Evolutionary conservation across 1,140 invertebrate genomes (phyloP).

Genomic region (Macrostomum lignano): DNA sequence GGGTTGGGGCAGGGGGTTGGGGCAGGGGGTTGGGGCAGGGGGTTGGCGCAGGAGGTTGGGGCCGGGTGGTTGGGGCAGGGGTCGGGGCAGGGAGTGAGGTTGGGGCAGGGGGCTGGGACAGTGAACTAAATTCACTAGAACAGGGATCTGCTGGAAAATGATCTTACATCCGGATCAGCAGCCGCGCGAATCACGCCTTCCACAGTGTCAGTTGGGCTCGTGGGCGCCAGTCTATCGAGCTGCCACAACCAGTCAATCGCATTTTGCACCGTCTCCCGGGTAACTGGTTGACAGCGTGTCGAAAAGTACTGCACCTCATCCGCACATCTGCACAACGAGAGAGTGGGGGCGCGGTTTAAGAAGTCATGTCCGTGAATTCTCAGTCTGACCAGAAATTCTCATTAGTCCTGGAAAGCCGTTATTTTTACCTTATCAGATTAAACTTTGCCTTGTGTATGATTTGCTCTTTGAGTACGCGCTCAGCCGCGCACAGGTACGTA

Average conservation of each 20-base stretch:
- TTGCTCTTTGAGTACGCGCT: slow-evolving; percentile 22
- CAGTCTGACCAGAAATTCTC: slow-evolving; percentile 3
- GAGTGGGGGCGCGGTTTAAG: background rate
- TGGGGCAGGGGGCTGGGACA: too few relatives aligned
- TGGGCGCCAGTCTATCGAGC: slow-evolving; percentile 12
- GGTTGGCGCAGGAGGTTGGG: too few relatives aligned
- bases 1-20: too few relatives aligned
- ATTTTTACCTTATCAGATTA: slow-evolving; percentile 20
- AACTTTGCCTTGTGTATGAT: slow-evolving; percentile 19
- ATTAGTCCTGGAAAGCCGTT: background rate
- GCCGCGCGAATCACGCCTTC: slow-evolving; percentile 19
- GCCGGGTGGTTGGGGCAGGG: too few relatives aligned
- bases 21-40: too few relatives aligned
- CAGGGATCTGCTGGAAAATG: background rate
- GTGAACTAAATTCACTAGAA: too few relatives aligned
- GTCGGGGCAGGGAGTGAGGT: too few relatives aligned
- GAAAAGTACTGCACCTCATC: slow-evolving; percentile 17
- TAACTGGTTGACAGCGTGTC: slow-evolving; percentile 16
- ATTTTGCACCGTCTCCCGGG: slow-evolving; percentile 18
- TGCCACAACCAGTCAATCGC: slow-evolving; percentile 23
- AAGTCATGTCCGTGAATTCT: slow-evolving; percentile 3
- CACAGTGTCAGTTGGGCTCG: slow-evolving; percentile 15
- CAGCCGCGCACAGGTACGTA: slow-evolving; percentile 18
- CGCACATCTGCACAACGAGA: slow-evolving; percentile 12
- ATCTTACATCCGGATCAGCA: slow-evolving; percentile 14